Base-by-base conservation (phyloP, 2,797 vertebrate genomes). In the Geotrypetes seraphini region DNA sequence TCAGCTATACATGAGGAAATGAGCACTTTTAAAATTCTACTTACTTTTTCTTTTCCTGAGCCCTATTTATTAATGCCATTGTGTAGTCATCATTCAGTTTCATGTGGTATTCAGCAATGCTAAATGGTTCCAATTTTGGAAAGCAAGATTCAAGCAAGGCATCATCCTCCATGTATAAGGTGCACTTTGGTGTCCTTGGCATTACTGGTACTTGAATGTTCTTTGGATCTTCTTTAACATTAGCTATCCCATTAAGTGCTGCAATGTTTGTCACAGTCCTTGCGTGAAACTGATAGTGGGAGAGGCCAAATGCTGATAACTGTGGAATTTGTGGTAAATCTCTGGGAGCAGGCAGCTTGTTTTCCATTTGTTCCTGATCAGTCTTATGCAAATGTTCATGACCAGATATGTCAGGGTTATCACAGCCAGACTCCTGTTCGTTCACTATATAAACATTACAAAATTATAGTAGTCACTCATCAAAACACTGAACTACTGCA, bases 51-150 rank as follows among this genome's bases (percentile, higher is more conserved):
- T 57, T 73, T 18, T 53, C 25, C 6, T 59, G 36, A 10, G 75
- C 18, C 15, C 47, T 78, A 63, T 31, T 60, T 5, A 85, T 51
- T 20, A 94, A 78, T 7, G 86, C 84, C 66, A 94, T 76, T 0
- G 92, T 96, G 43, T 92, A 92, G 53, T 96, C 90, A 19, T 91
- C 89, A 65, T 90, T 89, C 61, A 94, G 73, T 60, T 73, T 88
- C 69, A 82, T 40, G 3, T 84, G 89, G 30, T 82, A 55, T 23
- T 95, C 91, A 1, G 80, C 75, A 41, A 96, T 83, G 19, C 84
- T 85, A 10, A 96, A 94, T 41, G 88, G 74, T 6, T 83, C 79
- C 28, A 90, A 57, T 25, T 83, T 87, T 3, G 90, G 90, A 2
- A 83, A 89, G n/a, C 49, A 47, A 6, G 74, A 65, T 25, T 83